Base-by-base conservation (phyloP, 2,888 invertebrate species). In the Morpho helenor region DNA sequence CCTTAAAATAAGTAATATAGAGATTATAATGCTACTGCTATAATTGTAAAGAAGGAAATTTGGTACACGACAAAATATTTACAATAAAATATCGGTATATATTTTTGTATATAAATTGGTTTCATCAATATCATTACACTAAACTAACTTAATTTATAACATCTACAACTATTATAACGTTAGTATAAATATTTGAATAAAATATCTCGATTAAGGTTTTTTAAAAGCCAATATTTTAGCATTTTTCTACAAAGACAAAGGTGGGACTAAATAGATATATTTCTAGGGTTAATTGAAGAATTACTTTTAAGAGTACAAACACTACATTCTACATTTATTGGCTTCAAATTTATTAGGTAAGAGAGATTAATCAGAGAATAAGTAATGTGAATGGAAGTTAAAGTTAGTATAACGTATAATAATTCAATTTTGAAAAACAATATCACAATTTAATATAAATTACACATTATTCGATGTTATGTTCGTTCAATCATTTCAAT, bases 11-110 rank as follows among this genome's bases (percentile, higher is more conserved):
- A 52, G 62, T 68, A 61, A 55, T 64, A 56, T 53, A 65, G 47
- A 60, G 60, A 63, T 64, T 60, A 60, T 61, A 62, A 55, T 46
- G 54, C 84, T 88, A 88, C 77, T 65, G 57, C 86, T 88, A 88
- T 84, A 79, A 82, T 87, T 89, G 88, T 89, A 89, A 86, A 89
- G 88, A 89, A 89, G 88, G 81, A 83, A 82, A 82, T 84, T 88
- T 88, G 85, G 85, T 89, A 89, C 87, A 89, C 79, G 78, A 80
- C 82, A 79, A 82, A 79, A 79, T 86, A 85, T 85, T 84, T 87
- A 88, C 86, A 88, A 73, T 76, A 76, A 79, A 75, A 77, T 76
- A 76, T 81, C 79, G 77, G 75, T 83, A 80, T 82, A 76, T 83
- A 80, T 82, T 77, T 82, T 81, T 86, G 86, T 88, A 84, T 87